Conservation (phyloP, 1,140 invertebrate species). For the Dendroctonus ponderosae region DNA sequence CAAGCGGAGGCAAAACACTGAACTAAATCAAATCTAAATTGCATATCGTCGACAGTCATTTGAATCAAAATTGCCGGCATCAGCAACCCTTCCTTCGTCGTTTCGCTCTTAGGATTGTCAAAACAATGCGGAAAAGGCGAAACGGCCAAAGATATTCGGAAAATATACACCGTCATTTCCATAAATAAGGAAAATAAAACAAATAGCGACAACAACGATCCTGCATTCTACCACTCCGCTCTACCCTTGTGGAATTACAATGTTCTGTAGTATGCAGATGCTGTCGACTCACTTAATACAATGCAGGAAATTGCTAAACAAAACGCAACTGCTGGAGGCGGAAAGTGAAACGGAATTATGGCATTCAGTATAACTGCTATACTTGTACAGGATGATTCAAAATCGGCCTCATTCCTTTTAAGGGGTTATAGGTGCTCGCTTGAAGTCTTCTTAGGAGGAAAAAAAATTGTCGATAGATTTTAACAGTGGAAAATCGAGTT, state of each 20-base stretch:
- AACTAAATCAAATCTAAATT: not conserved
- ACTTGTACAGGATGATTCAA: no score
- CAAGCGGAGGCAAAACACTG: no score
- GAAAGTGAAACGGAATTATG: not conserved
- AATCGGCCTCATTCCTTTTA: no score
- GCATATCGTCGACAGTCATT: not conserved
- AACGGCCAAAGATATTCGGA: no score
- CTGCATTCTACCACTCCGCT: no score
- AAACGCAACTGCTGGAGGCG: not conserved
- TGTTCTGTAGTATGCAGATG: not conserved
- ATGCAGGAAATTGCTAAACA: conserved; percentile 3
- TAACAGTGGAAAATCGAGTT: no score
- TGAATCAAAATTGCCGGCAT: not conserved
- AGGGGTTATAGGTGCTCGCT: no score
- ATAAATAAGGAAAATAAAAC: conserved; percentile 9
- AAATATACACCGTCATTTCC: not conserved
- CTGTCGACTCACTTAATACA: not conserved
- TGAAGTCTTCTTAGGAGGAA: no score
- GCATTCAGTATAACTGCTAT: no score
- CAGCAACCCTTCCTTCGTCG: not conserved
- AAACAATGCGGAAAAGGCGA: no score
- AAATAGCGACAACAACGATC: conserved; percentile 4
- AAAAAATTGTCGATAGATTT: no score
- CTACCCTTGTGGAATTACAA: not conserved
- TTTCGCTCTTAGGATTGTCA: not conserved